Evolutionary conservation across 1,140 invertebrate genomes (phyloP).

Genomic region (Chionoecetes opilio): DNA sequence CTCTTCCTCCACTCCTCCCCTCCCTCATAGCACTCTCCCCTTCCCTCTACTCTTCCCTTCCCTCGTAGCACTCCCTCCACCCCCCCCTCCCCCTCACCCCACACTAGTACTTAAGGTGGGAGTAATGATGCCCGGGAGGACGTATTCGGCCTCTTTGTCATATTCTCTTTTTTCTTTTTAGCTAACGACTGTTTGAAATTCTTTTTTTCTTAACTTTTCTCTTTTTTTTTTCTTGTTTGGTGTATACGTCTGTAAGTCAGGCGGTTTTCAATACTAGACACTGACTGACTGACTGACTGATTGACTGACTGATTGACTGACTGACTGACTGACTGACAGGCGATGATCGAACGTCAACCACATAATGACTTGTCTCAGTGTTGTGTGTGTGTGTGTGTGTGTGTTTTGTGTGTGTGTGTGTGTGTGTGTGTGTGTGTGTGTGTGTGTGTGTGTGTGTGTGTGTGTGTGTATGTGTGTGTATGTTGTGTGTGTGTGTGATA

Average conservation of each 20-base stretch:
- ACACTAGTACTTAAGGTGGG: neutral
- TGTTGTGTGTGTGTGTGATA: neutral
- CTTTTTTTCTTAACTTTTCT: no score
- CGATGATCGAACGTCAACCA: no score
- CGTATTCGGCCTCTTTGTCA: neutral
- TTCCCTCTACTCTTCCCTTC: neutral
- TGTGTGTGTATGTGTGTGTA: neutral
- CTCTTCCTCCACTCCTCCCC: neutral
- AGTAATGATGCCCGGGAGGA: neutral
- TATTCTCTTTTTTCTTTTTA: neutral
- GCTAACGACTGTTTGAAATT: neutral
- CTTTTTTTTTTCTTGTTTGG: no score
- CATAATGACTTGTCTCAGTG: no score
- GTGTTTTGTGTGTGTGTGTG: neutral
- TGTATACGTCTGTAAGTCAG: no score
- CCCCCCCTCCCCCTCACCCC: neutral
- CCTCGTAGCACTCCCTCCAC: neutral
- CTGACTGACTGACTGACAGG: no score
- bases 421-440: slow-evolving; percentile 27
- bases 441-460: neutral
- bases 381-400: no score
- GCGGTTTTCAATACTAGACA: no score
- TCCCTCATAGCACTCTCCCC: neutral
- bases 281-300: no score
- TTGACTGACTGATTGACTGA: no score